Base-by-base conservation (phyloP, 1,140 invertebrate genomes). In the Uloborus diversus region DNA sequence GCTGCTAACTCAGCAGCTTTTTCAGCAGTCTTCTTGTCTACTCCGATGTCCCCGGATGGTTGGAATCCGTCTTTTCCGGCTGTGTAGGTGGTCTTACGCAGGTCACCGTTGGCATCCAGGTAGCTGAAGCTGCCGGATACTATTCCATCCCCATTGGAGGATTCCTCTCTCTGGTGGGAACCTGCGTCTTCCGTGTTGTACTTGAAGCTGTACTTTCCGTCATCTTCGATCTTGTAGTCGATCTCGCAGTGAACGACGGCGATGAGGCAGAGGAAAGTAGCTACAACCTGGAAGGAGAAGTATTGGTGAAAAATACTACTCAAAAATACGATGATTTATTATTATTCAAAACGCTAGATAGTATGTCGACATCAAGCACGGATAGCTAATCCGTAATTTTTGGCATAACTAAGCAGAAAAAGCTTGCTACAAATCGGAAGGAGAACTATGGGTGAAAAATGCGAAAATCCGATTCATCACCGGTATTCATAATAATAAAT, bases 111-210 rank as follows among this genome's bases (percentile, higher is more conserved):
- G 49, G 91, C 90, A 84, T 95, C 93, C 33, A 94, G 88, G 86
- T 93, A 95, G 73, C 94, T 94, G 86, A 94, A 95, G 35, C 93
- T 94, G 13, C 94, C 94, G 85, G 93, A 93, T 51, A 95, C 92
- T 84, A 94, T 92, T 27, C 93, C 94, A 80, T 91, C 86, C 27
- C 91, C 89, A 14, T 91, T 92, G 66, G 90, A 89, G 42, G 88
- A 90, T 87, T 94, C 93, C 82, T 94, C 92, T 83, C 94, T 92
- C 42, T 66, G 66, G 84, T 94, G 94, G 84, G 93, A 92, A 11
- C 92, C 92, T 83, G 90, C 90, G 87, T 90, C 91, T 27, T n/a
- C 53, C 1, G 93, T 89, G 84, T 93, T 91, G 84, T 93, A 93
- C 59, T 92, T 91, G 84, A 92, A 93, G 83, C 91, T 91, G 84